phyloP scores from a whole-genome alignment of 2,888 invertebrate genomes.

The Eucera pruinosa region DNA sequence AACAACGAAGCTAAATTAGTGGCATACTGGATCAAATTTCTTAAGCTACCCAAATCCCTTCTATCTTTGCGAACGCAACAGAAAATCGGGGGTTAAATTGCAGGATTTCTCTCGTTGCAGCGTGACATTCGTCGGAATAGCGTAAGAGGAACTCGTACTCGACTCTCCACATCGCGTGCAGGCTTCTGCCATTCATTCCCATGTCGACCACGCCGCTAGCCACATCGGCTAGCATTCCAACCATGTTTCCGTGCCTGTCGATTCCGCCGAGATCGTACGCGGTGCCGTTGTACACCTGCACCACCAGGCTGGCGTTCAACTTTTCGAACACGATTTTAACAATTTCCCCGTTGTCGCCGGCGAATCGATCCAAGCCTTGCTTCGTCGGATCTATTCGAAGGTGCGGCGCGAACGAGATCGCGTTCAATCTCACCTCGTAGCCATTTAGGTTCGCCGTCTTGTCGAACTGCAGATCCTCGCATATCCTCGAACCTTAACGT shows the following conservation, averaged over 20 bases:
- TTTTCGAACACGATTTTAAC: conserved; percentile 51
- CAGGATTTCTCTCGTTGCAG: too few relatives aligned
- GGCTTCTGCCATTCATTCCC: conserved; percentile 60
- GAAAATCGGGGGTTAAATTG: too few relatives aligned
- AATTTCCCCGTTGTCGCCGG: conserved; percentile 68
- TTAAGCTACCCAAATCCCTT: too few relatives aligned
- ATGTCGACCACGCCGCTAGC: conserved; percentile 61
- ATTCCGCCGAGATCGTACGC: conserved; percentile 49
- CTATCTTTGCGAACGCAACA: too few relatives aligned
- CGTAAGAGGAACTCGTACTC: conserved; percentile 31
- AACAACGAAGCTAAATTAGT: too few relatives aligned
- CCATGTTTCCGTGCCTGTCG: conserved; percentile 42
- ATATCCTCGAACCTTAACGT: conserved; percentile 38
- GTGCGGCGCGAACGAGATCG: conserved; percentile 51
- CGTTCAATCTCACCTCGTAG: conserved; percentile 63
- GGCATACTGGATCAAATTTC: too few relatives aligned
- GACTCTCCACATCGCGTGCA: conserved; percentile 58
- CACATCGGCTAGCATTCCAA: conserved; percentile 61
- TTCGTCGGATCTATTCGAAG: conserved; percentile 37
- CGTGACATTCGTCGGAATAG: too few relatives aligned
- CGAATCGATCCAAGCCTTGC: conserved; percentile 40
- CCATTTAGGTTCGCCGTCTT: conserved; percentile 56
- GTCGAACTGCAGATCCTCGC: conserved; percentile 61
- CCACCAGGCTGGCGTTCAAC: conserved; percentile 49
- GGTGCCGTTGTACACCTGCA: conserved; percentile 41